Base-by-base conservation (phyloP, 2,113 vertebrate genomes). In the Pseudopipra pipra region DNA sequence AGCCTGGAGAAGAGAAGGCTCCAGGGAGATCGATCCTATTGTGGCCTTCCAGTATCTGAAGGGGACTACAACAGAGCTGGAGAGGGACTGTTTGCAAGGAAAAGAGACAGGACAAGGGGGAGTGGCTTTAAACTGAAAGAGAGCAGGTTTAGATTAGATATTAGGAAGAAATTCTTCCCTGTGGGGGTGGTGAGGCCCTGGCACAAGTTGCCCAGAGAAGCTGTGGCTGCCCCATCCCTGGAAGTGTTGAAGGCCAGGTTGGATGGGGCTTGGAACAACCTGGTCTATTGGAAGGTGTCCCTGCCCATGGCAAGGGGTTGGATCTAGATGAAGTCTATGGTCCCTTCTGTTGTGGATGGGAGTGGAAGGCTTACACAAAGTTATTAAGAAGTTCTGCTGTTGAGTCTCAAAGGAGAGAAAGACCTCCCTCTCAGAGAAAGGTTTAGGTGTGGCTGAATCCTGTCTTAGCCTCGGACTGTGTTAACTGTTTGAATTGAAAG, bases 181-280 rank as follows among this genome's bases (percentile, higher is more conserved):
- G 13, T 30, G 23, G 25, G 16, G 37, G 2, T 82, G 13, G 7
- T n/a, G 61, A 59, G 46, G 11, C 23, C 11, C 5, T 46, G 23
- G 46, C 23, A 30, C 6, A 46, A 2, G 46, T 46, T 75, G 30
- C 46, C 20, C 20, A 54, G 39, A 41, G 52, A 39, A 67, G 9
- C 11, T 22, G n/a, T 8, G 23, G 13, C 3, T 46, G 4, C 4
- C 20, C 8, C 14, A 61, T 1, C 20, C 13, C 20, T 35, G n/a
- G 15, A 61, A 89, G 6, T 15, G 11, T 27, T 39, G 28, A 61
- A 68, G 13, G 28, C 4, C 5, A 46, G 6, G n/a, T 30, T 68
- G 14, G 13, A 30, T 54, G 20, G 71, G 22, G 9, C 33, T 30
- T 10, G n/a, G 24, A 82, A 20, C 12, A 31, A 28, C 9, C 22